A percentile compares a stretch with the other conserved stretches of the same genome.
Conservation (phyloP, 2,113 vertebrate species). For the Corythoichthys intestinalis region DNA sequence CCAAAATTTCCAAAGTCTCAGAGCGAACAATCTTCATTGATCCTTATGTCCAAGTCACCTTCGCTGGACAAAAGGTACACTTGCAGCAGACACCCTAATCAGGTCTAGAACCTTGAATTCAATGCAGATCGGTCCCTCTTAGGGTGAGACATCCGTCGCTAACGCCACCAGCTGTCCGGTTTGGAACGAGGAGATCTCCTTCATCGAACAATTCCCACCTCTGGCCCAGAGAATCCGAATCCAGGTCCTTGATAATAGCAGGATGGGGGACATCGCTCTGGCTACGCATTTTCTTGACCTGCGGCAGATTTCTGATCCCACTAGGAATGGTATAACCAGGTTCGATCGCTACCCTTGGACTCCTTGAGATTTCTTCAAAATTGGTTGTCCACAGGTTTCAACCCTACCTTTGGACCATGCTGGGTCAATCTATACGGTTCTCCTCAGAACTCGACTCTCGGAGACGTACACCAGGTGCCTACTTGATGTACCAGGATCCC, state of each 20-base stretch:
- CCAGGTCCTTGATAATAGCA: constrained; percentile 84
- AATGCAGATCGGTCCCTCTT: not conserved
- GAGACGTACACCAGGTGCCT: constrained; percentile 77
- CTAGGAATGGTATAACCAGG: constrained; percentile 75
- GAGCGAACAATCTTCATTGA: constrained; percentile 84
- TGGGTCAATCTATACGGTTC: constrained; percentile 93
- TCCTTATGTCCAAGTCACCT: constrained; percentile 83
- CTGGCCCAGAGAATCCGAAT: constrained; percentile 83
- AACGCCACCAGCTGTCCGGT: constrained; percentile 72
- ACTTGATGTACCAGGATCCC: not conserved
- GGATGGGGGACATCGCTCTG: constrained; percentile 77
- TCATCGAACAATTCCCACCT: constrained; percentile 91
- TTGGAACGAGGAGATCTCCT: constrained; percentile 92
- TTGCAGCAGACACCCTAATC: not conserved
- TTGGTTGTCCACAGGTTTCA: constrained; percentile 70
- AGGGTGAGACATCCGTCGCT: constrained; percentile 88
- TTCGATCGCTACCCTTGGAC: not conserved
- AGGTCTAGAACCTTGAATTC: not conserved
- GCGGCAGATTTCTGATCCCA: constrained; percentile 84
- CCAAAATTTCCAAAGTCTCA: constrained; percentile 82
- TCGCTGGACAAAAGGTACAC: constrained; percentile 86
- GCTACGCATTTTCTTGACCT: constrained; percentile 89
- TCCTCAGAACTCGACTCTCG: constrained; percentile 77
- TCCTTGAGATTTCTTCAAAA: not conserved
- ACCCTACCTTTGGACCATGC: constrained; percentile 85